A percentile compares a stretch with the other conserved stretches of the same genome.
Evolutionary conservation across 2,888 invertebrate genomes (phyloP).

Genomic region (Artemia sinica): DNA sequence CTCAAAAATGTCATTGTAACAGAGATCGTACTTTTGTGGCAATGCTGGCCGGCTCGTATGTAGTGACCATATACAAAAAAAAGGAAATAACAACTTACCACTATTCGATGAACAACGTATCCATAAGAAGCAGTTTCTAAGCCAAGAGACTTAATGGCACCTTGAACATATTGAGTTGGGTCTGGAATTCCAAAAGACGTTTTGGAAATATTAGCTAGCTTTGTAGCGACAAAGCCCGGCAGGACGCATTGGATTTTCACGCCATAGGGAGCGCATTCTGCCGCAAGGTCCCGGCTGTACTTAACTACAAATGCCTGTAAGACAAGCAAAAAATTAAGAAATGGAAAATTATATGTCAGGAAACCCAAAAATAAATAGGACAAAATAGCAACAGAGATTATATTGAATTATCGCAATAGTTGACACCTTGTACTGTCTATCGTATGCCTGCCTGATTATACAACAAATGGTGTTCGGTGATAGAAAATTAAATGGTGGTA

Average conservation of each 20-base stretch:
- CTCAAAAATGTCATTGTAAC: too few relatives aligned
- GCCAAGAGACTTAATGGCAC: conserved; percentile 20
- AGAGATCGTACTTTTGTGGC: too few relatives aligned
- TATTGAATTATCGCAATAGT: too few relatives aligned
- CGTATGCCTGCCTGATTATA: too few relatives aligned
- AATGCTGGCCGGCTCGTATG: too few relatives aligned
- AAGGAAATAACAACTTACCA: conserved; percentile 13
- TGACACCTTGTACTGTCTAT: too few relatives aligned
- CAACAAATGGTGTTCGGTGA: too few relatives aligned
- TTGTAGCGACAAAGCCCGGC: conserved; percentile 78
- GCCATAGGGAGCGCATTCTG: conserved; percentile 53
- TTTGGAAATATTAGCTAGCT: conserved; percentile 59
- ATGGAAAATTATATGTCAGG: too few relatives aligned
- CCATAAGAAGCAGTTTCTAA: conserved; percentile 21
- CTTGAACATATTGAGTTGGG: conserved; percentile 19
- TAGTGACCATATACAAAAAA: too few relatives aligned
- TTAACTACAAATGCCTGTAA: conserved; percentile 58
- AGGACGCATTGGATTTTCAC: conserved; percentile 60
- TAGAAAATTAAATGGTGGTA: too few relatives aligned
- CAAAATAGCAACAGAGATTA: too few relatives aligned
- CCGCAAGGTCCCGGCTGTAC: conserved; percentile 53
- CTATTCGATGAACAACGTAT: conserved; percentile 21
- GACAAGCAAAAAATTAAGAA: conserved; percentile 11
- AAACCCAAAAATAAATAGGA: too few relatives aligned
- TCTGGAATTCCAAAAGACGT: conserved; percentile 19